Base-by-base conservation (phyloP, 1,140 invertebrate species). In the Philotrypesis tridentata region DNA sequence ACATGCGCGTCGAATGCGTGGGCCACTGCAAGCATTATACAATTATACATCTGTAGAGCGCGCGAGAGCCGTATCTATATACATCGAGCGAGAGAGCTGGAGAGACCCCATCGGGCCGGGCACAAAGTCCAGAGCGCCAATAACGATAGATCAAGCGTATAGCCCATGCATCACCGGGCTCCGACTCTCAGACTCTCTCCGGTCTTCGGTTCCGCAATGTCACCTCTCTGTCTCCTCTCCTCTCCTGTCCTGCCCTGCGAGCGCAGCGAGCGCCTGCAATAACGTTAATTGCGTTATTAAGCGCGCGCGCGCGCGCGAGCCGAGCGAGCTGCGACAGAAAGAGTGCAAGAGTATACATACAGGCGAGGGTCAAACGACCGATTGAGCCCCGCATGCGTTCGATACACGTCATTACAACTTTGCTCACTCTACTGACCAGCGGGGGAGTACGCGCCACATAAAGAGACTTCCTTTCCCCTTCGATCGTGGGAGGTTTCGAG, bases 241-340 rank as follows among this genome's bases (percentile, higher is more conserved):
- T n/a, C n/a, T n/a, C n/a, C n/a, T n/a, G n/a, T n/a, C n/a, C n/a
- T n/a, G n/a, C n/a, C n/a, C n/a, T n/a, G n/a, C n/a, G n/a, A n/a
- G n/a, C n/a, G n/a, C n/a, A n/a, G 37, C 73, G 55, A 82, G 83
- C 72, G 79, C n/a, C n/a, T n/a, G 86, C 85, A 87, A 87, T 89
- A 89, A 88, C 80, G 87, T 80, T 89, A 89, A 90, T 90, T 89
- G 86, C 85, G 85, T 89, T 89, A 89, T 89, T 88, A 88, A 87
- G 83, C 72, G 33, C 6, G 48, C 7, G 7, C 12, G 40, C 40
- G 40, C 48, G 21, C 21, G n/a, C 37, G 73, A 80, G 84, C 63
- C 55, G 82, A 83, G 11, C n/a, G n/a, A n/a, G n/a, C n/a, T n/a
- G 43, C 5, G 29, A 73, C 29, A 48, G 68, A 33, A 17, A 72